Evolutionary conservation across 1,140 invertebrate species (phyloP).

Genomic region (Catajapyx aquilonaris): DNA sequence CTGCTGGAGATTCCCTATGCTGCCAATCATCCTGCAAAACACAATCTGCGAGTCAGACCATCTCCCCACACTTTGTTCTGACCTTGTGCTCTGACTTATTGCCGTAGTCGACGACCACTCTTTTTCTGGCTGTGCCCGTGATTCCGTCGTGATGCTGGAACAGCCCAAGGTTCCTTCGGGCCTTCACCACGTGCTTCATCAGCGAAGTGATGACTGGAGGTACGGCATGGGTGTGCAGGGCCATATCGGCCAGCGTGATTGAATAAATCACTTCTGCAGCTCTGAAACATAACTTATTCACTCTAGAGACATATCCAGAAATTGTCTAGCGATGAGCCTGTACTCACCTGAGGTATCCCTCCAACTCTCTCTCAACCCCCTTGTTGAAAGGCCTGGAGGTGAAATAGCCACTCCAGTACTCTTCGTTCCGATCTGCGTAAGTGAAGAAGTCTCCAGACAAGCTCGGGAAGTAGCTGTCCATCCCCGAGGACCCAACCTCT

Average conservation of each 20-base stretch:
- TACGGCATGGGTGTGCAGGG: no score
- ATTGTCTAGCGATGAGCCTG: no score
- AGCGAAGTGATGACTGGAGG: no score
- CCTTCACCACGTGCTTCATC: conserved; percentile 38
- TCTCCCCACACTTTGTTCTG: no score
- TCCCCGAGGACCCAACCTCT: conserved; percentile 26
- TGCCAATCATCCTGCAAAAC: conserved; percentile 33
- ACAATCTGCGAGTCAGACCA: no score
- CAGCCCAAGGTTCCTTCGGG: conserved; percentile 56
- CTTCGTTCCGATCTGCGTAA: conserved; percentile 87
- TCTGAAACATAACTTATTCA: no score
- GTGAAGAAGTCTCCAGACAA: conserved; percentile 95
- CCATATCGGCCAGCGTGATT: no score
- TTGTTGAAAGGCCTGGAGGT: conserved; percentile 92
- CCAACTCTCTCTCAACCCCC: conserved; percentile 69
- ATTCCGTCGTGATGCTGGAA: conserved; percentile 98
- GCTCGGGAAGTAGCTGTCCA: conserved; percentile 39
- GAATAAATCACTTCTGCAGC: no score
- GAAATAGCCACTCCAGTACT: conserved; percentile 98
- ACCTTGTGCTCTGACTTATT: no score
- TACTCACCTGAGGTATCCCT: conserved; percentile 40
- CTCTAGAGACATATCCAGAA: no score
- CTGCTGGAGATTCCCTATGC: conserved; percentile 39
- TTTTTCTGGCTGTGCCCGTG: conserved; percentile 78
- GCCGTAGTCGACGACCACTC: conserved; percentile 87